Evolutionary conservation across 2,113 vertebrate species (phyloP), one percentile per base, ranked within the genome.

Genomic region (Glaucidium brasilianum): DNA sequence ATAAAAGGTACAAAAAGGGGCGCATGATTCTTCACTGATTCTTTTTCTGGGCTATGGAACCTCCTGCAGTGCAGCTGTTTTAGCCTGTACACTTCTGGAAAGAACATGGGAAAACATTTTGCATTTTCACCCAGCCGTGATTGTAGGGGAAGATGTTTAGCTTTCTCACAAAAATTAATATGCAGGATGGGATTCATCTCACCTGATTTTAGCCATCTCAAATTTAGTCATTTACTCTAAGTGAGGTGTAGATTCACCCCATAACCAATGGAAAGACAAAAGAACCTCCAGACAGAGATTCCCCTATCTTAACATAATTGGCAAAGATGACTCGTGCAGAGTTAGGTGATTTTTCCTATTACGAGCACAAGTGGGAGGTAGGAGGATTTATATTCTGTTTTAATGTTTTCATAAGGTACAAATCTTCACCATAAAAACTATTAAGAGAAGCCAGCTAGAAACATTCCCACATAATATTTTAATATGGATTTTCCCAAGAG

Each of bases 361-460:
- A 83, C 50, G 29, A 95, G n/a, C 37, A 50, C 67, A 63, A 90
- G 59, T 77, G 29, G 88, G 78, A 93, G 55, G 63, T 34, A 88
- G 41, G 52, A 96, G 59, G 82, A 93, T 95, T 96, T 96, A 93
- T 85, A 74, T 80, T 80, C 82, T 92, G n/a, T 5, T 92, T 90
- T 93, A 93, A 66, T 92, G 45, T 96, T 97, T 95, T 93, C 85
- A 73, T 55, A 93, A 92, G 85, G 78, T 92, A 92, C 90, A 96
- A 90, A 92, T 96, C 71, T 94, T 93, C 91, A 74, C 92, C 63
- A 92, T 37, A 79, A 93, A 90, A 90, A 76, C 75, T 85, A 92
- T 79, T 95, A 90, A 92, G 43, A 76, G 64, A 95, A 29, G 71
- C 85, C 94, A 95, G 85, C 93, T 97, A 92, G 92, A 94, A 96